Evolutionary conservation across 1,140 invertebrate species (phyloP).

Genomic region (Ceratina australensis): DNA sequence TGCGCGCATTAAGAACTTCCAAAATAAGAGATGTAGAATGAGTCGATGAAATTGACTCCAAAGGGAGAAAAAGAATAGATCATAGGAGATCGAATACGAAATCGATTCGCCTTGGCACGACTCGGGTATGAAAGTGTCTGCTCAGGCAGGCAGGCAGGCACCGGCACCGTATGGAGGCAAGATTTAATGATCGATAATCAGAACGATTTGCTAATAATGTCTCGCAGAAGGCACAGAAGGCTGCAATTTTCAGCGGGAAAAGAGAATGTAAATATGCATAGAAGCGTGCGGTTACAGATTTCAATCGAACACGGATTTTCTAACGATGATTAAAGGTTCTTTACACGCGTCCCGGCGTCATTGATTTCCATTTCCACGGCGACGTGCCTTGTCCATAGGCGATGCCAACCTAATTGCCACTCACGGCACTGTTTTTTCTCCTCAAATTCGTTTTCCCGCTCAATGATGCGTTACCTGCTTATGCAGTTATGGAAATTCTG

Average conservation of each 20-base stretch:
- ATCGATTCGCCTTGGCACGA: conserved; percentile 28
- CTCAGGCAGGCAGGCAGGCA: neutral
- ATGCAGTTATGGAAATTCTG: neutral
- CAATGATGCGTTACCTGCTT: neutral
- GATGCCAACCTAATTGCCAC: conserved; percentile 11
- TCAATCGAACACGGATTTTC: conserved; percentile 28
- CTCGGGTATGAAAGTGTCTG: conserved; percentile 32
- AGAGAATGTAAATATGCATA: conserved; percentile 24
- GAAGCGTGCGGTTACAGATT: conserved; percentile 6
- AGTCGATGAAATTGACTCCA: neutral
- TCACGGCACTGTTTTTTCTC: neutral
- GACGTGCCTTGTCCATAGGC: neutral
- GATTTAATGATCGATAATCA: conserved; percentile 53
- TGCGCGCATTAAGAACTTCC: no score
- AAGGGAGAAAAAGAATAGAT: conserved; percentile 1
- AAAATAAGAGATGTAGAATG: neutral
- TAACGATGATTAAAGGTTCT: conserved; percentile 24
- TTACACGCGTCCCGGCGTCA: conserved; percentile 3
- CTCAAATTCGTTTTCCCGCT: neutral
- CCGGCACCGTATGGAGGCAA: conserved; percentile 15
- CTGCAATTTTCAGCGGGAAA: conserved; percentile 38
- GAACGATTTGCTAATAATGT: conserved; percentile 46
- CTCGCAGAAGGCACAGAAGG: conserved; percentile 37
- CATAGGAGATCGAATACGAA: conserved; percentile 42
- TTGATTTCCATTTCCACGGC: conserved; percentile 24